Conservation (phyloP, 1,140 invertebrate genomes). For the Watersipora subatra region DNA sequence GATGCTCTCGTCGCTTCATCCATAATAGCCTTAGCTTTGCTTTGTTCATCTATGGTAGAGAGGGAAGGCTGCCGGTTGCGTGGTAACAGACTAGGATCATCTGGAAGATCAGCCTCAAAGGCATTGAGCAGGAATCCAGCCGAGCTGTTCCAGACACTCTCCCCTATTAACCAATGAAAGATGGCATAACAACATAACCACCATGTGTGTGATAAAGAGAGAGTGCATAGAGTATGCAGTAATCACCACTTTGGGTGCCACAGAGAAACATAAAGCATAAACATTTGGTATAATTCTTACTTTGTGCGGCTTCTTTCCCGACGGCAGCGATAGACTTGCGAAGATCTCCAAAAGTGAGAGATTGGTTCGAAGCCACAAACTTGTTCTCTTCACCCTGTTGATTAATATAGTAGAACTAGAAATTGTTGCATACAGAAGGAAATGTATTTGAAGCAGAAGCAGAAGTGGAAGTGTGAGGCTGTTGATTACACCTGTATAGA, state of each 20-base stretch:
- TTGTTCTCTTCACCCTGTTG: background rate
- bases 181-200: background rate
- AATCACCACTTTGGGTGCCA: too few species aligned
- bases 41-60: background rate
- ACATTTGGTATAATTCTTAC: too few species aligned
- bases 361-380: background rate
- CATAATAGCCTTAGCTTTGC: background rate
- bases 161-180: constrained; percentile 23
- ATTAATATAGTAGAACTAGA: background rate
- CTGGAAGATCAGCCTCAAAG: constrained; percentile 20
- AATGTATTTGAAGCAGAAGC: too few species aligned
- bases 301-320: constrained; percentile 24
- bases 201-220: background rate
- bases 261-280: too few species aligned
- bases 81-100: constrained; percentile 6
- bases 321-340: constrained; percentile 26
- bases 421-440: background rate
- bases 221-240: too few species aligned
- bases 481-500: too few species aligned
- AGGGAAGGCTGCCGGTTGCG: background rate
- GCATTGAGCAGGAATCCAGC: constrained; percentile 17
- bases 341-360: constrained; percentile 27
- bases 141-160: constrained; percentile 30
- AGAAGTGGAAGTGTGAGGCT: too few species aligned
- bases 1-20: background rate